phyloP scores from a whole-genome alignment of 2,888 invertebrate species.

The Meandrusa payeni region DNA sequence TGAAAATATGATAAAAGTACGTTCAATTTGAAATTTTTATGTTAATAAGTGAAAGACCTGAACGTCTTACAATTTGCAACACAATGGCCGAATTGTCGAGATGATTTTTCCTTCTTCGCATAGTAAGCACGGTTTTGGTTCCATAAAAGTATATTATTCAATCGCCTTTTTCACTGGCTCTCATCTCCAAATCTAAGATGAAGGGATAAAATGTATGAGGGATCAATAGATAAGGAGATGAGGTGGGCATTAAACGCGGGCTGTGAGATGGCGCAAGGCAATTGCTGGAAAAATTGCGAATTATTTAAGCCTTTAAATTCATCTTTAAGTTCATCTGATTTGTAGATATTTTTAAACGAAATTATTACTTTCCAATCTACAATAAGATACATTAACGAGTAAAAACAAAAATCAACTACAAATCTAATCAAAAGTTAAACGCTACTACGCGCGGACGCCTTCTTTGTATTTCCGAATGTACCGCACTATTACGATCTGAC shows the following conservation, averaged over 20 bases:
- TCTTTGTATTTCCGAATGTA: too few relatives aligned
- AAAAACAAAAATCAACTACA: too few relatives aligned
- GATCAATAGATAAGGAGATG: conserved; percentile 47
- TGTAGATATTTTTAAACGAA: too few relatives aligned
- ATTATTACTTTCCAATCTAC: too few relatives aligned
- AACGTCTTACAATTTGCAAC: conserved; percentile 75
- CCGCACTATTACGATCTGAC: too few relatives aligned
- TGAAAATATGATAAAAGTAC: too few relatives aligned
- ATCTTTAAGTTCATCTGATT: too few relatives aligned
- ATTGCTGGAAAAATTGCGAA: conserved; percentile 25
- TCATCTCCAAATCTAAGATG: conserved; percentile 60
- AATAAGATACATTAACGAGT: too few relatives aligned
- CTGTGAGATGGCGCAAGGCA: conserved; percentile 30
- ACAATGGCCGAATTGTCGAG: conserved; percentile 72
- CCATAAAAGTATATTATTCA: conserved; percentile 78
- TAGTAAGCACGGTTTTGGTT: conserved; percentile 67
- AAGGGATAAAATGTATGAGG: conserved; percentile 62
- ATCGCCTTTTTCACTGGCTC: conserved; percentile 68
- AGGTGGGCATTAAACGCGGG: conserved; percentile 37
- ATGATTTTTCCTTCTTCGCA: conserved; percentile 75
- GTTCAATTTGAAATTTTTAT: too few relatives aligned
- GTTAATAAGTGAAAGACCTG: conserved; percentile 71
- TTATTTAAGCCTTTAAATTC: conserved; percentile 19
- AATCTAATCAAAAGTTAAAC: too few relatives aligned
- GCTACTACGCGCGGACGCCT: too few relatives aligned